These are phyloP conservation scores for Riparia riparia DNA, from an alignment of 2,113 vertebrate species.

Conservation along the genomic window DNA sequence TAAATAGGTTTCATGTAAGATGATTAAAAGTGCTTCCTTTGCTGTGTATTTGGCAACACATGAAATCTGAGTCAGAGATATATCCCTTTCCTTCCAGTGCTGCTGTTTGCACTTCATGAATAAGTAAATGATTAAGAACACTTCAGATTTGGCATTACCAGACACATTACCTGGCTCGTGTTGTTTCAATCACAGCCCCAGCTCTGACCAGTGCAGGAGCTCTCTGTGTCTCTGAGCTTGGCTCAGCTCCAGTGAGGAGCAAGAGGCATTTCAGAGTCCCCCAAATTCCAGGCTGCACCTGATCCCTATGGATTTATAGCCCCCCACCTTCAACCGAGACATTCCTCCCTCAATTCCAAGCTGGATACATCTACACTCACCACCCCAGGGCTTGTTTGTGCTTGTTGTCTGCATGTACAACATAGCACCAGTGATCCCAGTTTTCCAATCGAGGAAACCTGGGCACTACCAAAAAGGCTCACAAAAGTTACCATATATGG, in stretches of 20 bases:
- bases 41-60: constrained; percentile 14
- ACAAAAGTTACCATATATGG: constrained; percentile 28
- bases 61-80: constrained; percentile 35
- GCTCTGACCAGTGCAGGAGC: not conserved
- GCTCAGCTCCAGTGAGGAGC: not conserved
- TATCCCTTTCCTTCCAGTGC: constrained; percentile 1
- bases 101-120: constrained; percentile 15
- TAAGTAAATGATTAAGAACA: constrained; percentile 50
- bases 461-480: constrained; percentile 6
- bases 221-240: not conserved
- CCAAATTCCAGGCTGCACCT: not conserved
- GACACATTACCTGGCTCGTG: not conserved
- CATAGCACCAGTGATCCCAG: not conserved
- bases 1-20: constrained; percentile 35
- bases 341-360: not conserved
- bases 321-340: not conserved
- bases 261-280: not conserved
- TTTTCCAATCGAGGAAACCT: not conserved
- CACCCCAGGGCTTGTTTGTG: not conserved
- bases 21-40: constrained; percentile 57
- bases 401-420: not conserved
- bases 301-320: not conserved
- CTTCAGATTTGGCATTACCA: constrained; percentile 17
- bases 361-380: not conserved
- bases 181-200: not conserved